Percentiles rank a stretch among this genome's conserved stretches.
Evolutionary conservation across 2,888 invertebrate species (phyloP).

Genomic region (Alviniconcha strummeri): DNA sequence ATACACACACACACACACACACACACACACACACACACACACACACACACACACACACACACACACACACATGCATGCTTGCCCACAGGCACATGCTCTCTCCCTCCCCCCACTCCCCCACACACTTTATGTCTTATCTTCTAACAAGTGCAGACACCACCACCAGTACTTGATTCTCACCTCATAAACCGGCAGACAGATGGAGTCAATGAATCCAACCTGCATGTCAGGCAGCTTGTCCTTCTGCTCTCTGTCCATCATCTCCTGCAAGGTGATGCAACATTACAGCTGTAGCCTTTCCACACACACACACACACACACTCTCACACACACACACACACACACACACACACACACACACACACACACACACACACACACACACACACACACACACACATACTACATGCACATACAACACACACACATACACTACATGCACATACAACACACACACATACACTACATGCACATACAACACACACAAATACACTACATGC

Average conservation of each 20-base stretch:
- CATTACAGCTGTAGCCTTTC: not conserved
- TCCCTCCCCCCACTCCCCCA: too few relatives aligned
- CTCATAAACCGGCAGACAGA: constrained; percentile 70
- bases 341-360: constrained; percentile 8
- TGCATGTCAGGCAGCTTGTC: constrained; percentile 70
- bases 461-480: too few relatives aligned
- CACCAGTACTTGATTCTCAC: too few relatives aligned
- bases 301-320: not conserved
- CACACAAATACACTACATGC: too few relatives aligned
- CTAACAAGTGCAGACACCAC: too few relatives aligned
- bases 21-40: too few relatives aligned
- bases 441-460: too few relatives aligned
- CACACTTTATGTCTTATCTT: too few relatives aligned
- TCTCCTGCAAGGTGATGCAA: constrained; percentile 56
- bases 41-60: too few relatives aligned
- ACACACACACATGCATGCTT: too few relatives aligned
- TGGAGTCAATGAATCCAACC: constrained; percentile 91
- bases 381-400: not conserved
- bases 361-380: not conserved
- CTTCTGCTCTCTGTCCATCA: constrained; percentile 71
- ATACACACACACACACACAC: too few relatives aligned
- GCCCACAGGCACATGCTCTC: too few relatives aligned
- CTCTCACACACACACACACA: not conserved
- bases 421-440: not conserved
- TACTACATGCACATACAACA: not conserved